Evolutionary conservation across 2,797 vertebrate genomes (phyloP), one percentile per base, ranked within the genome.

Genomic region (Sebastes umbrosus): DNA sequence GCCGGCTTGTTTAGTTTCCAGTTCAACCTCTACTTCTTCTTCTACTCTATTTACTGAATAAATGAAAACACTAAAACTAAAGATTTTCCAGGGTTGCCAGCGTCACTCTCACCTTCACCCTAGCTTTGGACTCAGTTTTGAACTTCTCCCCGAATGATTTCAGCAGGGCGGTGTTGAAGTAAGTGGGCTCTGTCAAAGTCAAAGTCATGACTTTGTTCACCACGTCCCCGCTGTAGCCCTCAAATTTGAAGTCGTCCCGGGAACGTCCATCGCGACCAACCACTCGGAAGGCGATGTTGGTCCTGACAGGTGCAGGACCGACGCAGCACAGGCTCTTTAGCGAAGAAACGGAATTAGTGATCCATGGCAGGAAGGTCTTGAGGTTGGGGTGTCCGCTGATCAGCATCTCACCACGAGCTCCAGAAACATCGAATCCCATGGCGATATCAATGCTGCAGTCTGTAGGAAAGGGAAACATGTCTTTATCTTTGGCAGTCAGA

Each of bases 391-490:
- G 96, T 54, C 94, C 75, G 8, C 76, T 91, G 79, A 91, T 52
- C 31, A 96, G 83, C 10, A 55, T 63, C 20, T 75, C 76, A 13
- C 72, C 68, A 0, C 79, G 3, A 57, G 64, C 75, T 7, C 25
- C 82, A 1, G 97, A 96, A 79, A 96, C 94, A 81, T 98, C 97
- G 25, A 98, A 94, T 58, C 96, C 97, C 74, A 98, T 67, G 59
- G 94, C 96, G 80, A 99, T 92, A 74, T 97, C 96, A 14, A 97
- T 73, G 31, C 18, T 65, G 70, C 97, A 98, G 34, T 20, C 97
- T 97, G 76, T 3, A n/a, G 50, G 1, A 16, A 25, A 73, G n/a
- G 31, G 34, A 80, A 7, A 36, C 3, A 39, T 3, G 5, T 36
- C 2, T 46, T 60, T 66, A 65, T 2, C 6, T 72, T 58, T 2